Percentiles rank a stretch among this genome's conserved stretches.
Conservation (phyloP, 2,113 vertebrate species). For the Thryonomys swinderianus region DNA sequence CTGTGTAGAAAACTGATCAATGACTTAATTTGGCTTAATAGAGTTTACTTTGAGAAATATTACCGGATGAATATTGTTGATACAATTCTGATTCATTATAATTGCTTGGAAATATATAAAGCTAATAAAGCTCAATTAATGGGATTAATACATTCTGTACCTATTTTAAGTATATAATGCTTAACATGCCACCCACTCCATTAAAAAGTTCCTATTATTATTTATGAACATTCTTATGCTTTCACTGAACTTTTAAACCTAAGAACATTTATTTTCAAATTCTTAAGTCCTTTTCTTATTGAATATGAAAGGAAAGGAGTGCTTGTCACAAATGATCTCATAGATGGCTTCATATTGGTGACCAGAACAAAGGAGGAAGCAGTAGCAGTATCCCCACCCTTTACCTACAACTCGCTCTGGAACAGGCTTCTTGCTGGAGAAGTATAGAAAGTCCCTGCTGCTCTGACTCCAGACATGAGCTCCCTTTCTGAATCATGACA, state of each 20-base stretch:
- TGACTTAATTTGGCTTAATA: conserved; percentile 62
- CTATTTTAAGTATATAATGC: not conserved
- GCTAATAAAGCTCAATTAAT: not conserved
- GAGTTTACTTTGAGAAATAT: conserved; percentile 59
- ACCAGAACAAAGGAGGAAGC: not conserved
- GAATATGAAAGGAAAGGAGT: not conserved
- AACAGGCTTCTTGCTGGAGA: not conserved
- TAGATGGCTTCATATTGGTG: not conserved
- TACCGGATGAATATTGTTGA: not conserved
- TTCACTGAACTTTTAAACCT: conserved; percentile 8
- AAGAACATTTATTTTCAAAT: not conserved
- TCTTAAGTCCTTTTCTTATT: not conserved
- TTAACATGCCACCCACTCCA: not conserved
- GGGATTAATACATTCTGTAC: not conserved
- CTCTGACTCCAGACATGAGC: not conserved
- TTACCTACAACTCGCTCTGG: not conserved
- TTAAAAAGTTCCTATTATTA: not conserved
- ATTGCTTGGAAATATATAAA: conserved; percentile 33
- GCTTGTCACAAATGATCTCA: not conserved
- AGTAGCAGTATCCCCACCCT: rapidly evolving
- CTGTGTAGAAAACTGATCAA: conserved; percentile 46
- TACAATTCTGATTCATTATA: conserved; percentile 24
- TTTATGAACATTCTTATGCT: not conserved
- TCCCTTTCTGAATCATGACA: not conserved
- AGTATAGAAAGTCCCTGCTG: not conserved